Percentiles rank a stretch among this genome's conserved stretches.
phyloP scores from a whole-genome alignment of 2,888 invertebrate genomes.

The Opisthograptis luteolata region DNA sequence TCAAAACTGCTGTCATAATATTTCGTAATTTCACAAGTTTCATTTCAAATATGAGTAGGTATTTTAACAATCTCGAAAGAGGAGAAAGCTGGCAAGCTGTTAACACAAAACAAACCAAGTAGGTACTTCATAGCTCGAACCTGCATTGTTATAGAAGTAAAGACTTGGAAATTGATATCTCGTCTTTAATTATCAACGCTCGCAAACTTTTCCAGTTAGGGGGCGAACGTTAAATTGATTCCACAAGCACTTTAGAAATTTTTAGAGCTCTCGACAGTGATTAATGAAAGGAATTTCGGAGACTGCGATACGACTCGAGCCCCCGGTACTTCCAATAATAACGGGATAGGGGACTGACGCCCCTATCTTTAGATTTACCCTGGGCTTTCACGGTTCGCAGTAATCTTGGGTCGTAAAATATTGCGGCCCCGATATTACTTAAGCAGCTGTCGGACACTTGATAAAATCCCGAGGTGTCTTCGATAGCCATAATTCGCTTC shows the following conservation, averaged over 20 bases:
- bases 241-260: slow-evolving; percentile 75
- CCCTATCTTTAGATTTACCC: slow-evolving; percentile 53
- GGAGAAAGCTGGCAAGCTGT: slow-evolving; percentile 16
- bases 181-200: slow-evolving; percentile 76
- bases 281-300: slow-evolving; percentile 79
- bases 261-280: slow-evolving; percentile 80
- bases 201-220: slow-evolving; percentile 69
- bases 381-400: slow-evolving; percentile 54
- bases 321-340: slow-evolving; percentile 48
- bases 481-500: slow-evolving; percentile 64
- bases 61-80: slow-evolving; percentile 24
- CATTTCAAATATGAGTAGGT: slow-evolving; percentile 21
- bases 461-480: slow-evolving; percentile 49
- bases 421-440: slow-evolving; percentile 61
- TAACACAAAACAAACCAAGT: slow-evolving; percentile 27
- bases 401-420: slow-evolving; percentile 71
- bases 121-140: background rate
- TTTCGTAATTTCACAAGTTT: slow-evolving; percentile 29
- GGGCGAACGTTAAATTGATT: slow-evolving; percentile 78
- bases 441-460: slow-evolving; percentile 57
- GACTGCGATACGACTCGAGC: slow-evolving; percentile 59
- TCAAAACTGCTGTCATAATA: slow-evolving; percentile 33
- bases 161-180: slow-evolving; percentile 69
- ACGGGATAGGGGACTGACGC: slow-evolving; percentile 65
- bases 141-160: slow-evolving; percentile 40